Evolutionary conservation across 2,113 vertebrate species (phyloP), one percentile per base, ranked within the genome.

Genomic region (Pseudonaja textilis): DNA sequence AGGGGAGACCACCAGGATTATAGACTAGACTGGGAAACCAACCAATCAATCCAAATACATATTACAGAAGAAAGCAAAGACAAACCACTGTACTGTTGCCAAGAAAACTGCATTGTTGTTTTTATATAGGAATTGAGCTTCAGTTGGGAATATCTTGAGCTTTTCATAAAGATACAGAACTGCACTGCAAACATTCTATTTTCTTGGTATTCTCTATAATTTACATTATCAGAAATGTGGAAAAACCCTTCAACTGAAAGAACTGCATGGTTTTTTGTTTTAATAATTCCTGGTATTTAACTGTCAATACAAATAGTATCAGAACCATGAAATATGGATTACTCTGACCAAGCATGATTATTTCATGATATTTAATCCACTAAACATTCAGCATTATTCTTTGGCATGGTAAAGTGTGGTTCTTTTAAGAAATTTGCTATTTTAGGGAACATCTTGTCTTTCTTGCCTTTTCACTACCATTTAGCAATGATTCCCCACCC

Each of bases 381-480:
- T 61, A 45, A 50, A 4, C 26, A 57, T 59, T 57, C 55, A 64
- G 26, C 6, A 55, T 6, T 59, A 45, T 10, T 14, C 39, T 64
- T 93, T 93, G 88, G 12, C 85, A 50, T 22, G 4, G 18, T 89
- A 29, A 85, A 91, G 92, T 0, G 0, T 4, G n/a, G 0, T 3
- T 26, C 64, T 89, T 59, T 42, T 74, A 85, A 93, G 22, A 29
- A 90, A 9, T 55, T 0, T 42, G 34, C 3, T 0, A 4, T 54
- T 94, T 88, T 85, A 85, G 91, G 89, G 90, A 87, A 18, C 74
- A 86, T 8, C 74, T 92, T 88, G 85, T 69, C 11, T 61, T 88
- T 59, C 59, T 52, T 59, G 85, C 29, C 55, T 64, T 45, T 42
- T 89, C 50, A n/a, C 10, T 89, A 74, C n/a, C 39, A 23, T 85